Conservation (phyloP, 2,888 invertebrate genomes). For the Pyrochroa serraticornis region DNA sequence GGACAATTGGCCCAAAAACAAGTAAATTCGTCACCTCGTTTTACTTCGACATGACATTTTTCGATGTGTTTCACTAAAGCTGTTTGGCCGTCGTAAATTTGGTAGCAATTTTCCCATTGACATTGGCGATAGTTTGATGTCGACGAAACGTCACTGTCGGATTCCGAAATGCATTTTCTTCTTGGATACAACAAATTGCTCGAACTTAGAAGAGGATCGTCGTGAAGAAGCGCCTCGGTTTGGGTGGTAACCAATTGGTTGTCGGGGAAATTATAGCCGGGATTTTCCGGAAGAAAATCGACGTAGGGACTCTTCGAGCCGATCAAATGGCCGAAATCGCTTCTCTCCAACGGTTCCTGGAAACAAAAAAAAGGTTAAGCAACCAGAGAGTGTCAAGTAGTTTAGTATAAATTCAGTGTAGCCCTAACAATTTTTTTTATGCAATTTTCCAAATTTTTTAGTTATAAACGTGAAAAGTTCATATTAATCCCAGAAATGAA, state of each 20-base stretch:
- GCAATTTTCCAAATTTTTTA: no score
- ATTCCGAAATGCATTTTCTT: constrained; percentile 17
- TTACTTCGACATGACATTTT: constrained; percentile 85
- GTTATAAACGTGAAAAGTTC: no score
- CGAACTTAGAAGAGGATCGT: constrained; percentile 50
- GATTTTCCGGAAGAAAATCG: constrained; percentile 34
- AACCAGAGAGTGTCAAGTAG: no score
- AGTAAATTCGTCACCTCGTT: constrained; percentile 85
- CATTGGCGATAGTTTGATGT: constrained; percentile 59
- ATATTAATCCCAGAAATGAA: no score
- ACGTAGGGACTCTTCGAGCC: constrained; percentile 44
- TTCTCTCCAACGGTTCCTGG: constrained; percentile 13
- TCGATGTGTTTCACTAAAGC: constrained; percentile 84
- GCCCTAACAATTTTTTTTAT: no score
- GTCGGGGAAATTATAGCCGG: background rate
- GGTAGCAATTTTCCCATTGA: constrained; percentile 86
- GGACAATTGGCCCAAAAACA: constrained; percentile 95
- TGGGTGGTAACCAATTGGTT: constrained; percentile 59
- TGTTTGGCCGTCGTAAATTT: constrained; percentile 78
- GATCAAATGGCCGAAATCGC: constrained; percentile 51
- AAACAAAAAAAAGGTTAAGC: no score
- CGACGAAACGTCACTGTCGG: constrained; percentile 34
- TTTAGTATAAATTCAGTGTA: no score
- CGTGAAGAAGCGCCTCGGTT: constrained; percentile 52
- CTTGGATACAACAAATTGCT: constrained; percentile 34